Evolutionary conservation across 2,888 invertebrate genomes (phyloP).

Genomic region (Epiblema foenella): DNA sequence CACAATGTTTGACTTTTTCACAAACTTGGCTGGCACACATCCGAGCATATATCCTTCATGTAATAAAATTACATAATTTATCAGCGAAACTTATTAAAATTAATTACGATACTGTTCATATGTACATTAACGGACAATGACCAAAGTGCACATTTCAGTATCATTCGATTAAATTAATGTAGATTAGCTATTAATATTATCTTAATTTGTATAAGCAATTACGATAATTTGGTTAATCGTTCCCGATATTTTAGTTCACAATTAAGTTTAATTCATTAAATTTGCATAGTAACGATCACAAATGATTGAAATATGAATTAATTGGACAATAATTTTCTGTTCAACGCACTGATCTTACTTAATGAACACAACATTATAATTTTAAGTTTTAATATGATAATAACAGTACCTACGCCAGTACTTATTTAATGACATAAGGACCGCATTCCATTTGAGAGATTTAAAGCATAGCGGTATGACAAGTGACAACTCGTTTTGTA

Average conservation of each 20-base stretch:
- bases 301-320: neutral
- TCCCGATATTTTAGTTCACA: neutral
- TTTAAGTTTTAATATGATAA: too few species aligned
- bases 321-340: neutral
- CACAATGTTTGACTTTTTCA: too few species aligned
- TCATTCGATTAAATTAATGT: slow-evolving; percentile 17
- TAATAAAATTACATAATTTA: slow-evolving; percentile 8
- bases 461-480: too few species aligned
- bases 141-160: neutral
- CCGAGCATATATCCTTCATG: neutral
- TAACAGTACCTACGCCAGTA: too few species aligned
- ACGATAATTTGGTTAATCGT: neutral
- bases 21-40: neutral
- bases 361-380: too few species aligned
- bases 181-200: slow-evolving; percentile 13
- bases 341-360: too few species aligned
- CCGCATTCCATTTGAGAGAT: too few species aligned
- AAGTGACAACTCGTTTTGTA: too few species aligned
- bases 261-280: neutral
- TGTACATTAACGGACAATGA: neutral
- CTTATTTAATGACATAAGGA: too few species aligned
- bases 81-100: neutral
- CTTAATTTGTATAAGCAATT: slow-evolving; percentile 16
- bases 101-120: neutral
- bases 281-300: neutral